A percentile compares a stretch with the other conserved stretches of the same genome.
Conservation (phyloP, 2,888 invertebrate genomes). For the Agrochola litura region DNA sequence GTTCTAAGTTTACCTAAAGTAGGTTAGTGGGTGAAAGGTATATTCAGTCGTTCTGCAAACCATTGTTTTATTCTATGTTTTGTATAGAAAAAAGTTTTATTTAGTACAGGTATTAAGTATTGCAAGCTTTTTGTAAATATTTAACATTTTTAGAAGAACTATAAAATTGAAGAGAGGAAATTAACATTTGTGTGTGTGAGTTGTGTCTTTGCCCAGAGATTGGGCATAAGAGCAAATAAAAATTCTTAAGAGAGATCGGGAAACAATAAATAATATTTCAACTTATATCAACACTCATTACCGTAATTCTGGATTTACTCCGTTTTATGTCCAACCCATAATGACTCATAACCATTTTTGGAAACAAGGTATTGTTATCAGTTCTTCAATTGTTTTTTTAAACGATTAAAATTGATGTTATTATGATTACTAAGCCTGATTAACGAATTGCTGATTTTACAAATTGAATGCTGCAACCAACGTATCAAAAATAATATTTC, state of each 20-base stretch:
- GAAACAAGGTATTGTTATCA: background rate
- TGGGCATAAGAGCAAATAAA: no score
- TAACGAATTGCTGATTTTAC: background rate
- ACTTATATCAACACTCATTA: background rate
- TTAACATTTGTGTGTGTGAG: no score
- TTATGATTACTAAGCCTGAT: background rate
- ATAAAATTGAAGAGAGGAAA: no score
- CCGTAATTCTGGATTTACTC: background rate
- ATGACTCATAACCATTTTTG: background rate
- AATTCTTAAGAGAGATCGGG: background rate
- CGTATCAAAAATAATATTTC: background rate
- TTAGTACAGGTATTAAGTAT: no score
- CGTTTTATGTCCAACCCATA: background rate
- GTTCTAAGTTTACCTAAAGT: conserved; percentile 35
- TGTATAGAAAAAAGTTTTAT: no score
- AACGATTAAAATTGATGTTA: background rate
- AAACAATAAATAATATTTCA: background rate
- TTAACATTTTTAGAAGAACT: background rate
- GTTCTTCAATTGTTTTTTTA: background rate
- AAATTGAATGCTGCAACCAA: background rate
- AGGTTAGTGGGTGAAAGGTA: conserved; percentile 40
- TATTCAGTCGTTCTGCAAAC: background rate
- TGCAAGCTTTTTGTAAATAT: no score
- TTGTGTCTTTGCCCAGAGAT: no score
- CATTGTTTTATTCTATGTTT: no score